phyloP scores from a whole-genome alignment of 2,797 vertebrate genomes.

The Gambelia wislizenii region DNA sequence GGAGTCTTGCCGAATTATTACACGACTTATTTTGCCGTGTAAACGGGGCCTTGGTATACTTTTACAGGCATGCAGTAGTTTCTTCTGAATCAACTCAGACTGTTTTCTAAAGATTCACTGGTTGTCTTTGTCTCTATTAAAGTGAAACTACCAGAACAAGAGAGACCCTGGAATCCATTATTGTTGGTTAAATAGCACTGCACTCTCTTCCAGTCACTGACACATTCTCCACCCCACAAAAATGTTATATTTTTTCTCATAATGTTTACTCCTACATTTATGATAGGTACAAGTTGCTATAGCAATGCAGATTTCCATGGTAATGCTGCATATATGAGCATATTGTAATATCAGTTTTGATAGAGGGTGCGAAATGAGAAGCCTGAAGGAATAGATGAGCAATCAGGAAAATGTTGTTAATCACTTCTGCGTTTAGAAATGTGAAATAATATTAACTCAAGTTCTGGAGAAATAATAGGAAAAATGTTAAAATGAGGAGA shows the following conservation, averaged over 20 bases:
- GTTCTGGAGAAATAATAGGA: neutral
- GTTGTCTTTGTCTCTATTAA: neutral
- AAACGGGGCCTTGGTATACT: too few relatives aligned
- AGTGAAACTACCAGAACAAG: neutral
- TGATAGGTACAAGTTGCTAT: constrained; percentile 61
- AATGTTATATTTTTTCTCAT: constrained; percentile 10
- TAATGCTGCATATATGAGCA: constrained; percentile 39
- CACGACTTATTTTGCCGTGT: too few relatives aligned
- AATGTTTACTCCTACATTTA: neutral
- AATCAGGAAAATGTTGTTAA: neutral
- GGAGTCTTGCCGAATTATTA: too few relatives aligned
- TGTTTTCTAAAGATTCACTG: neutral
- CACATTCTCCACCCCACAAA: neutral
- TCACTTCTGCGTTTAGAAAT: constrained; percentile 41
- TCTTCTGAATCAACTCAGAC: neutral
- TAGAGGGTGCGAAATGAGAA: neutral
- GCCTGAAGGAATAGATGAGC: neutral
- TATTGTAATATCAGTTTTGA: neutral
- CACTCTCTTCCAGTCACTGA: neutral
- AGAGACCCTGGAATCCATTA: neutral
- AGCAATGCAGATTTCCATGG: constrained; percentile 65
- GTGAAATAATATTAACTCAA: neutral
- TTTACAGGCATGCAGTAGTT: neutral
- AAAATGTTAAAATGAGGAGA: neutral
- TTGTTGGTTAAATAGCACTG: neutral